Evolutionary conservation across 2,113 vertebrate genomes (phyloP).

Genomic region (Anguilla rostrata): DNA sequence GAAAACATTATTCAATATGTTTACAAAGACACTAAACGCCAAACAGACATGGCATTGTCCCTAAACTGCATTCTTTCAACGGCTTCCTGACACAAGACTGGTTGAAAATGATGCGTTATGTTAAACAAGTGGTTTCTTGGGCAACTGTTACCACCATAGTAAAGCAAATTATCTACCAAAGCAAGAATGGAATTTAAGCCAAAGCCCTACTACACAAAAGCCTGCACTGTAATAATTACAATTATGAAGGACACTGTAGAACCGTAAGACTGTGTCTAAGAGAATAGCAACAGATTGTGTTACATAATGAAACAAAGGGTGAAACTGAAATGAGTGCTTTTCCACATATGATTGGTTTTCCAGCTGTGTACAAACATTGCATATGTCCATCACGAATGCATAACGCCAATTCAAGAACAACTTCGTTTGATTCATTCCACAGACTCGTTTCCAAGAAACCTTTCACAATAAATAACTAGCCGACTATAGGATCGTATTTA

Average conservation of each 20-base stretch:
- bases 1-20: conserved; percentile 62
- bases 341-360: background rate
- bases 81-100: conserved; percentile 62
- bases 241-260: background rate
- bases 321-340: background rate
- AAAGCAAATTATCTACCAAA: conserved; percentile 34
- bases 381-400: background rate
- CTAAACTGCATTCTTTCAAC: conserved; percentile 57
- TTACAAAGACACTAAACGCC: conserved; percentile 64
- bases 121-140: conserved; percentile 49
- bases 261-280: background rate
- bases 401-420: background rate
- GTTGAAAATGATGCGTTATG: conserved; percentile 64
- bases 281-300: background rate
- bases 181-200: conserved; percentile 27
- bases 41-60: conserved; percentile 63
- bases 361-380: background rate
- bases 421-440: background rate
- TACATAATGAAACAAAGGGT: conserved; percentile 4
- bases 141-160: conserved; percentile 40
- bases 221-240: conserved; percentile 18
- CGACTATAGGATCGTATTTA: background rate
- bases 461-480: background rate
- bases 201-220: conserved; percentile 32
- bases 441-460: background rate